Evolutionary conservation across 2,888 invertebrate species (phyloP).

Genomic region (Trissolcus brochymenae): DNA sequence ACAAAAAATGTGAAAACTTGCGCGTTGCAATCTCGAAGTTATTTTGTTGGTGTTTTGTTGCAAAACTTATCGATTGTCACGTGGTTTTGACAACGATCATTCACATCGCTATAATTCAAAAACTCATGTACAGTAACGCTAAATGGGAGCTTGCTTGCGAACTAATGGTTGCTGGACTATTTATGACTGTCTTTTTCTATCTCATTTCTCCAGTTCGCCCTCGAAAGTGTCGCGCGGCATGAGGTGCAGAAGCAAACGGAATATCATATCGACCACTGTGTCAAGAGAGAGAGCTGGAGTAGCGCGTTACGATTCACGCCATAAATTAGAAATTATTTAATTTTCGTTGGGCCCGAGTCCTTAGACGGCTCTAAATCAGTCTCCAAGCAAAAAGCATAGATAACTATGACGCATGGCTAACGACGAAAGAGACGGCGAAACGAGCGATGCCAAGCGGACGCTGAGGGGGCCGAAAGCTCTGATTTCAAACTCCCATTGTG

Average conservation of each 20-base stretch:
- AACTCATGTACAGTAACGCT: too few relatives aligned
- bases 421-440: constrained; percentile 65
- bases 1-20: too few relatives aligned
- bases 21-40: too few relatives aligned
- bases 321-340: constrained; percentile 77
- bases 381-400: constrained; percentile 77
- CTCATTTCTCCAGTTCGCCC: constrained; percentile 28
- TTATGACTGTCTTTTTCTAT: constrained; percentile 15
- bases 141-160: neutral
- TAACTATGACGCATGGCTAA: constrained; percentile 76
- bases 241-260: constrained; percentile 54
- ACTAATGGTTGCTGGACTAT: constrained; percentile 4
- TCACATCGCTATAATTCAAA: too few relatives aligned
- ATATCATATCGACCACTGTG: constrained; percentile 61
- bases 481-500: constrained; percentile 45
- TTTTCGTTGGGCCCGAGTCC: constrained; percentile 76
- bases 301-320: constrained; percentile 73
- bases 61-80: too few relatives aligned
- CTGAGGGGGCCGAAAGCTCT: constrained; percentile 54
- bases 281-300: constrained; percentile 54
- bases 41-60: too few relatives aligned
- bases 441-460: constrained; percentile 59
- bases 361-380: constrained; percentile 77
- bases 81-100: too few relatives aligned
- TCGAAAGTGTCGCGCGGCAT: constrained; percentile 48